Base-by-base conservation (phyloP, 2,113 vertebrate genomes). In the Callionymus lyra region DNA sequence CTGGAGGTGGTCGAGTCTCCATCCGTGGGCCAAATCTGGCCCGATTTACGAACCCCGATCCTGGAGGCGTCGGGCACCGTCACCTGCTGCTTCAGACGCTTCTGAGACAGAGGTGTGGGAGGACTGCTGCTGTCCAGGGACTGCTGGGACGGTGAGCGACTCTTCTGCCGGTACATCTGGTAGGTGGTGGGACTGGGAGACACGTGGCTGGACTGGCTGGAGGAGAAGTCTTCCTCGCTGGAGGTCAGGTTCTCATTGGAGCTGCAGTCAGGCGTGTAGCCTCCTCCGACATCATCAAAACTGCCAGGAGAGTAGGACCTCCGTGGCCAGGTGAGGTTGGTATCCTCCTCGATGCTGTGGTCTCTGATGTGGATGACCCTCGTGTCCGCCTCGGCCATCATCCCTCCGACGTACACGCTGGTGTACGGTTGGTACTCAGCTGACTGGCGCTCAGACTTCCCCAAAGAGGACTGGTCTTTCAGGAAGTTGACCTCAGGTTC, bases 171-270 rank as follows among this genome's bases (percentile, higher is more conserved):
- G 65, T 85, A 91, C 57, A 85, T 88, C 34, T 76, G 89, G 39
- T 83, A 91, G 50, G 90, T 81, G 19, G 91, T 92, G 50, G 92
- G 92, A 67, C 92, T 95, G 2, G 93, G 95, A 1, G 94, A 98
- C 12, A 98, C 88, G 0, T 92, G 92, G 62, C 93, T 91, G 32
- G 95, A 97, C 76, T 86, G 95, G 27, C 93, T 89, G 0, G 94
- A 98, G 39, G 95, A 99, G 78, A 94, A 92, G 69, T 99, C 95
- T 47, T 99, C 95, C 79, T 99, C 95, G 2, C 95, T 99, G 62
- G 95, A 99, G 0, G 94, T 98, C 50, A 98, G 76, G 82, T 99
- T 98, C 78, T 98, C 94, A 2, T 97, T 98, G 65, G 94, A 98
- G 83, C 94, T 99, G 80, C 94, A 97, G 67, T 98, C 94, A 0